Conservation (phyloP, 2,888 invertebrate genomes). For the Lagria hirta region DNA sequence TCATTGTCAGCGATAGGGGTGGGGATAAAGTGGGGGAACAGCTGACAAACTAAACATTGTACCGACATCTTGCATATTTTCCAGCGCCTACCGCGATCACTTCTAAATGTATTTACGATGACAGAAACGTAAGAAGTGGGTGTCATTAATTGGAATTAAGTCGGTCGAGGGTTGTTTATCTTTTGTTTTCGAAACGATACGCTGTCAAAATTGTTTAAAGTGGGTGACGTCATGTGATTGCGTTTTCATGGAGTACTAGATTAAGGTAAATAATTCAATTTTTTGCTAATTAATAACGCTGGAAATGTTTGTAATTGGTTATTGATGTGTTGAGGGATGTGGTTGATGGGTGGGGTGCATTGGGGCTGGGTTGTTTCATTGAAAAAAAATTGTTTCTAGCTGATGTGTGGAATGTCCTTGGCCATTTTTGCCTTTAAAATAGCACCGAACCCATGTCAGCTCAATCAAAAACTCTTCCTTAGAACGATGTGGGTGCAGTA, state of each 20-base stretch:
- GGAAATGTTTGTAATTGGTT: no score
- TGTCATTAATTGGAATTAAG: constrained; percentile 37
- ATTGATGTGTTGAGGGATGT: no score
- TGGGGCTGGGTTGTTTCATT: constrained; percentile 28
- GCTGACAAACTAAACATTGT: constrained; percentile 52
- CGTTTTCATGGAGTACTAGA: constrained; percentile 51
- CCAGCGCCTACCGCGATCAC: constrained; percentile 39
- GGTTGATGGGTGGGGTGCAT: constrained; percentile 36
- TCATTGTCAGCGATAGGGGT: constrained; percentile 33
- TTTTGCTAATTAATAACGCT: constrained; percentile 29
- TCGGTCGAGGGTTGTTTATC: constrained; percentile 37
- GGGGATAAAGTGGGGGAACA: constrained; percentile 49
- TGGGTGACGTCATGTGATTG: constrained; percentile 54
- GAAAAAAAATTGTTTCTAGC: constrained; percentile 34
- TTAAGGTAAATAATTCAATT: constrained; percentile 48
- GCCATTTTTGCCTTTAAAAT: constrained; percentile 44
- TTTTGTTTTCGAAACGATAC: constrained; percentile 35
- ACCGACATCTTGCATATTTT: constrained; percentile 52
- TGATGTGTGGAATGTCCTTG: constrained; percentile 42
- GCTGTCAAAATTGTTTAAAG: constrained; percentile 46
- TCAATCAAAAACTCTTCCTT: constrained; percentile 31
- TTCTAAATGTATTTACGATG: constrained; percentile 45
- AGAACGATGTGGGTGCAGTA: constrained; percentile 19
- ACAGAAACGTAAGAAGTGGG: constrained; percentile 48
- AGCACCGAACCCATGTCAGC: constrained; percentile 39